A percentile compares a stretch with the other conserved stretches of the same genome.
Evolutionary conservation across 1,140 invertebrate species (phyloP).

Genomic region (Campoletis sonorensis): DNA sequence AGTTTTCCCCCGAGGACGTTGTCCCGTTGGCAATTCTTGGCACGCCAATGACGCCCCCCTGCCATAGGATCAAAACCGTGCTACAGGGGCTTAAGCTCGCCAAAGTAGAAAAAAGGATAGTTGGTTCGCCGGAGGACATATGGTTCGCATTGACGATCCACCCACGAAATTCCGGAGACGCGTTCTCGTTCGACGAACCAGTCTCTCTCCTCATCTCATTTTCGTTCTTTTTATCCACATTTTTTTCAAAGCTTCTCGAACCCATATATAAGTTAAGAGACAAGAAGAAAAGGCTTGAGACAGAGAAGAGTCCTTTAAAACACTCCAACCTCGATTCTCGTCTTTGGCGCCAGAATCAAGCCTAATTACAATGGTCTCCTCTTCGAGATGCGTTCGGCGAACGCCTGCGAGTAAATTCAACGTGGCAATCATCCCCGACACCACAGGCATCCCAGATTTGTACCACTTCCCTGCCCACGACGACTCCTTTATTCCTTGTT

Average conservation of each 20-base stretch:
- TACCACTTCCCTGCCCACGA: conserved; percentile 8
- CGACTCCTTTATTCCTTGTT: conserved; percentile 19
- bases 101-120: background rate
- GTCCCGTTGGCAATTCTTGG: conserved; percentile 38
- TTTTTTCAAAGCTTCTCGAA: conserved; percentile 9
- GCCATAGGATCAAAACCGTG: conserved; percentile 10
- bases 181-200: conserved; percentile 33
- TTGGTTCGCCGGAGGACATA: conserved; percentile 53
- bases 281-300: background rate
- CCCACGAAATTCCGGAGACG: conserved; percentile 62
- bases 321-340: conserved; percentile 46
- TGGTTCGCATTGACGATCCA: conserved; percentile 56
- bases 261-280: conserved; percentile 13
- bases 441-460: conserved; percentile 30
- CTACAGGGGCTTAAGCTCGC: background rate
- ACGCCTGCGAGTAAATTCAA: conserved; percentile 36
- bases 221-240: conserved; percentile 5
- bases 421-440: conserved; percentile 47
- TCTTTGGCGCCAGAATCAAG: conserved; percentile 54
- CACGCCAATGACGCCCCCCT: conserved; percentile 32
- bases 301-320: conserved; percentile 5
- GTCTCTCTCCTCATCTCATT: background rate
- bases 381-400: conserved; percentile 44
- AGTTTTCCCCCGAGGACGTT: conserved; percentile 31
- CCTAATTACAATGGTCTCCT: conserved; percentile 48